phyloP scores from a whole-genome alignment of 2,888 invertebrate species.

The Antheraea assamensis region DNA sequence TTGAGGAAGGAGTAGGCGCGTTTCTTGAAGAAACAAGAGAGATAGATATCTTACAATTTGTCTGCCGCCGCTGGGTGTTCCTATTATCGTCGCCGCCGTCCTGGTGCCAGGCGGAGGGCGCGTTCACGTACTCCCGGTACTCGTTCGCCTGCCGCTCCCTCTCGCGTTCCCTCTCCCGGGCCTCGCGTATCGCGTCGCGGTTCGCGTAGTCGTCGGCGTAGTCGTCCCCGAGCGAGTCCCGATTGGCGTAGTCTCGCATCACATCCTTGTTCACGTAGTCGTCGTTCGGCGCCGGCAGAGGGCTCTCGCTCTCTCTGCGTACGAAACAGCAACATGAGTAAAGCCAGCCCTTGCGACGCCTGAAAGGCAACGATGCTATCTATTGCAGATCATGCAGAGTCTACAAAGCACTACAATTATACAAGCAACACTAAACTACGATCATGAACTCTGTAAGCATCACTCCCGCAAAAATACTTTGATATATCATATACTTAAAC shows the following conservation, averaged over 20 bases:
- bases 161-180: slow-evolving; percentile 60
- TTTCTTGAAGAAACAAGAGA: too few relatives aligned
- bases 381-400: slow-evolving; percentile 55
- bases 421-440: neutral
- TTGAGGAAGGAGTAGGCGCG: too few relatives aligned
- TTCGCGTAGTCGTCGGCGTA: slow-evolving; percentile 79
- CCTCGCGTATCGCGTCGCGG: slow-evolving; percentile 77
- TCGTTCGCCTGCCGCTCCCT: slow-evolving; percentile 63
- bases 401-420: neutral
- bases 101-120: slow-evolving; percentile 67
- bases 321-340: slow-evolving; percentile 78
- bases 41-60: slow-evolving; percentile 49
- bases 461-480: neutral
- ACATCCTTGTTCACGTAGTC: slow-evolving; percentile 78
- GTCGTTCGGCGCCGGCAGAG: slow-evolving; percentile 67
- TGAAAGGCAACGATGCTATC: slow-evolving; percentile 66
- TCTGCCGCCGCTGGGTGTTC: slow-evolving; percentile 69
- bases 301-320: slow-evolving; percentile 79
- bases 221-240: slow-evolving; percentile 75
- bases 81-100: slow-evolving; percentile 67
- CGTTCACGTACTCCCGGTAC: slow-evolving; percentile 78
- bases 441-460: neutral
- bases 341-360: slow-evolving; percentile 70
- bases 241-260: slow-evolving; percentile 71
- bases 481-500: neutral